Base-by-base conservation (phyloP, 2,113 vertebrate species). In the Perccottus glenii region DNA sequence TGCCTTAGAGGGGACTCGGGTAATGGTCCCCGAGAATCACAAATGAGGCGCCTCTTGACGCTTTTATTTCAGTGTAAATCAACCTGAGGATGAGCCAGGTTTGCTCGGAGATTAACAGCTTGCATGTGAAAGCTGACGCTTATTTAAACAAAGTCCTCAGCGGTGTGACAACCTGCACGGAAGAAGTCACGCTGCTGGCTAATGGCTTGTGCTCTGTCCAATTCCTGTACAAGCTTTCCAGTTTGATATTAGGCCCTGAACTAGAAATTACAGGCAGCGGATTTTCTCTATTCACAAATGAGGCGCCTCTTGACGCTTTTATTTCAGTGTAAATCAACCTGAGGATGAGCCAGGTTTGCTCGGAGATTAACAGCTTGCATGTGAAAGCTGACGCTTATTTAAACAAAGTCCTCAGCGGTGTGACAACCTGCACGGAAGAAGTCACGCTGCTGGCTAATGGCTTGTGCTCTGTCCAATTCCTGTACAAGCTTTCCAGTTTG, bases 41-140 rank as follows among this genome's bases (percentile, higher is more conserved):
- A 83, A 88, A 86, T 77, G 62, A 83, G 75, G n/a, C 35, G 27
- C 71, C 65, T 64, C 64, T 65, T 77, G 82, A 85, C 84, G 76
- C 80, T 82, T 90, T 88, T 78, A 85, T 65, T 68, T 71, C 50
- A 19, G 53, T 7, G 56, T 87, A 82, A 82, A 84, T 88, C 78
- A 83, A 67, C 0, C n/a, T 35, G n/a, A 59, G 46, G 45, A 60
- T 44, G 72, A 77, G 80, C 51, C 68, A 69, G 57, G 27, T 81
- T 71, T 3, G 45, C 55, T 64, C 61, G 45, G 77, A 80, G 75
- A 85, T 76, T 58, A 84, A 60, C 71, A 16, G 65, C 7, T 38
- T 77, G 63, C 75, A 70, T 75, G 63, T 50, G 63, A 35, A 36
- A 7, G 55, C 5, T 64, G 67, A 77, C 77, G 73, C 52, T 67